phyloP scores from a whole-genome alignment of 2,113 vertebrate species.

The Ranitomeya variabilis region DNA sequence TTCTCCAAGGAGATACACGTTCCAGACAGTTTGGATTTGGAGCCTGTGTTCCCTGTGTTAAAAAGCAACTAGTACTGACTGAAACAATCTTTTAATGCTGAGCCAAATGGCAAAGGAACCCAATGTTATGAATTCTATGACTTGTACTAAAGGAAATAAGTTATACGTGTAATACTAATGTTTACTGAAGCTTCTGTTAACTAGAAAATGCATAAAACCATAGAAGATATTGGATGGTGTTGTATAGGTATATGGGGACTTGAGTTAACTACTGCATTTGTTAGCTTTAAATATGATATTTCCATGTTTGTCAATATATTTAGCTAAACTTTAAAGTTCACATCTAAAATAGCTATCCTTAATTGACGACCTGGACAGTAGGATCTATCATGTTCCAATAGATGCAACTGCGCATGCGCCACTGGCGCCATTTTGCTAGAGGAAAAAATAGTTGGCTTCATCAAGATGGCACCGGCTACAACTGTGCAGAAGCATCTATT shows the following conservation, averaged over 20 bases:
- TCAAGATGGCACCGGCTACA: too few relatives aligned
- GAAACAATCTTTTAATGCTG: slow-evolving; percentile 32
- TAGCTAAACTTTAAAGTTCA: too few relatives aligned
- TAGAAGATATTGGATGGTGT: neutral
- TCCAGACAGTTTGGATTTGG: slow-evolving; percentile 23
- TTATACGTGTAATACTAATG: neutral
- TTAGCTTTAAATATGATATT: too few relatives aligned
- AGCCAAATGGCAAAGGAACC: slow-evolving; percentile 31
- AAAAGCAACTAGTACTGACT: neutral
- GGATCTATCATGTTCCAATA: too few relatives aligned
- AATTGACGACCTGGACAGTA: too few relatives aligned
- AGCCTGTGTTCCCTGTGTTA: neutral
- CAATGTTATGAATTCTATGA: neutral
- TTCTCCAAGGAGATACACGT: slow-evolving; percentile 18
- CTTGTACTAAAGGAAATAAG: neutral
- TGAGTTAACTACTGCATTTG: too few relatives aligned
- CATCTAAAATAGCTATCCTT: too few relatives aligned
- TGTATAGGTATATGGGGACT: neutral
- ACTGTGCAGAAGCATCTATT: too few relatives aligned
- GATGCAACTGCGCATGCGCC: too few relatives aligned
- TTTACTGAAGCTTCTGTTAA: neutral
- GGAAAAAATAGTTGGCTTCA: too few relatives aligned
- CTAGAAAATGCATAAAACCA: neutral
- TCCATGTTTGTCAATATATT: too few relatives aligned
- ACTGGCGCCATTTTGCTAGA: too few relatives aligned